Percentiles rank a stretch among this genome's conserved stretches.
phyloP scores from a whole-genome alignment of 64 coral and sea anemone species.

The Astreopora myriophthalma region DNA sequence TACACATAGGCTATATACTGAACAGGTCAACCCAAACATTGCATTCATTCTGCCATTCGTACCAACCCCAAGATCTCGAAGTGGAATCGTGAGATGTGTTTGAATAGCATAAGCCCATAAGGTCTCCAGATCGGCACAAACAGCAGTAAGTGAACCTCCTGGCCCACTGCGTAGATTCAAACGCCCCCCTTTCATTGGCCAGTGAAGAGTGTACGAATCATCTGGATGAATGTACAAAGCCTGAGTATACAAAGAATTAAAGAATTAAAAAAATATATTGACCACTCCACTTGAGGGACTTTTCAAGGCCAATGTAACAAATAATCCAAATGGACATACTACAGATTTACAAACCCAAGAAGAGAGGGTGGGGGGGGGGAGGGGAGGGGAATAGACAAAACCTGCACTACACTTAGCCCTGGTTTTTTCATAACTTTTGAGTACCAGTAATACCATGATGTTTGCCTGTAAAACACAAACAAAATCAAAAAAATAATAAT shows the following conservation, averaged over 20 bases:
- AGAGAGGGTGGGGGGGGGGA: no score
- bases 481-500: no score
- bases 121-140: conserved; percentile 86
- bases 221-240: conserved; percentile 88
- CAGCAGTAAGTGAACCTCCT: conserved; percentile 86
- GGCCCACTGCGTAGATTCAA: conserved; percentile 86
- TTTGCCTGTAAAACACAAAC: no score
- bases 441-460: no score
- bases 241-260: conserved; percentile 3
- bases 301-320: no score
- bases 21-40: neutral
- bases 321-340: no score
- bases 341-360: no score
- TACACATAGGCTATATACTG: no score
- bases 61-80: conserved; percentile 67
- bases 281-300: no score
- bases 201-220: conserved; percentile 87
- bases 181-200: conserved; percentile 91
- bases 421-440: no score
- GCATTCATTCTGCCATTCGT: neutral
- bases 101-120: conserved; percentile 94
- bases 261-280: neutral
- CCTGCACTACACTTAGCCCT: no score
- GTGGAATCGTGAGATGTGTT: conserved; percentile 78
- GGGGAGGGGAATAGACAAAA: no score